Percentiles rank a stretch among this genome's conserved stretches.
phyloP scores from a whole-genome alignment of 1,140 invertebrate genomes.

The Mesaphorura yosii region DNA sequence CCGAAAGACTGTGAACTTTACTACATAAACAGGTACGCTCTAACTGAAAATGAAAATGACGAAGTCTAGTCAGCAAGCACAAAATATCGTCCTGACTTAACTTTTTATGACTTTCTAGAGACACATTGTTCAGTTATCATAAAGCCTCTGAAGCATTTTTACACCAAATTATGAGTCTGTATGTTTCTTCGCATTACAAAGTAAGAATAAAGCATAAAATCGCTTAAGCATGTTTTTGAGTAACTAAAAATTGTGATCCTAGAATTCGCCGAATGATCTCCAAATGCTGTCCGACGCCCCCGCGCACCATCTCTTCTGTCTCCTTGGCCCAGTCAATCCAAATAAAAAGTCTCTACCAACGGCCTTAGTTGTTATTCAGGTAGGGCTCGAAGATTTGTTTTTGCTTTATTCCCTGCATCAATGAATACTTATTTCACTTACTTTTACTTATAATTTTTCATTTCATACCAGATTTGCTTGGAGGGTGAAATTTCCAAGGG shows the following conservation, averaged over 20 bases:
- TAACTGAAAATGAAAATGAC: not conserved
- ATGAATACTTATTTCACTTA: not conserved
- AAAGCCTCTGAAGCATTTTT: slow-evolving; percentile 90
- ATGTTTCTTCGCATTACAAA: slow-evolving; percentile 97
- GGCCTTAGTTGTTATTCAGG: slow-evolving; percentile 80
- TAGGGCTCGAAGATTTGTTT: slow-evolving; percentile 34
- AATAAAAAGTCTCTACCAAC: slow-evolving; percentile 67
- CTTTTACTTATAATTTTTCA: not conserved
- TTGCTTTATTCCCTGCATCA: not conserved
- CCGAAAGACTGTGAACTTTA: slow-evolving; percentile 82
- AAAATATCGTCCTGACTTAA: slow-evolving; percentile 6
- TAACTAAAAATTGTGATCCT: slow-evolving; percentile 31
- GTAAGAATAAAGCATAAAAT: slow-evolving; percentile 35
- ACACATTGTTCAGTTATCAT: slow-evolving; percentile 95
- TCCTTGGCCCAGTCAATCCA: slow-evolving; percentile 71
- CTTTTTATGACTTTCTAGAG: slow-evolving; percentile 41
- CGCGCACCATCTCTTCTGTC: slow-evolving; percentile 91
- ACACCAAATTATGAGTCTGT: slow-evolving; percentile 80
- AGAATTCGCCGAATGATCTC: slow-evolving; percentile 97
- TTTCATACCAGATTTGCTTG: slow-evolving; percentile 58
- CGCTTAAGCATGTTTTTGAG: slow-evolving; percentile 3
- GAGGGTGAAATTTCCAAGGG: slow-evolving; percentile 86
- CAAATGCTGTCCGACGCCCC: slow-evolving; percentile 98
- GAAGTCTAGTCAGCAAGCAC: not conserved
- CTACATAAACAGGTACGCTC: slow-evolving; percentile 55